Base-by-base conservation (phyloP, 1,140 invertebrate species). In the Gryllus bimaculatus region DNA sequence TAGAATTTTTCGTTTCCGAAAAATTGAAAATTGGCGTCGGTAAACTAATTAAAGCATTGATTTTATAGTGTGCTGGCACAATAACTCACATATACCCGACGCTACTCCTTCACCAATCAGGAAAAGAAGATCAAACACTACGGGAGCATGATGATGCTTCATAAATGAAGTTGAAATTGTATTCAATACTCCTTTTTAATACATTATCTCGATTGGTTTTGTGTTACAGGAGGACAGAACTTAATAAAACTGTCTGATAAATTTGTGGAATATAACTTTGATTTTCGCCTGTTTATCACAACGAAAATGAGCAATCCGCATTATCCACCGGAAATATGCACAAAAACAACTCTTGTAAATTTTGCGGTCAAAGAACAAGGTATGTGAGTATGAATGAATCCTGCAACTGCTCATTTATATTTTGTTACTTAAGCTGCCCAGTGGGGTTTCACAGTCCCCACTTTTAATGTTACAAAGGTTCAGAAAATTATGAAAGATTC, bases 331-430 rank as follows among this genome's bases (percentile, higher is more conserved):
- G 96, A 97, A 86, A 92, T 96, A 83, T 92, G 94, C 80, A 96
- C 95, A 3, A 95, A 96, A 88, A 95, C 95, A 20, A 96, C 95
- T 20, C 88, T 97, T 83, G 94, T 97, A 78, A 97, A 98, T 87
- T 98, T 98, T 84, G 93, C 95, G 66, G 94, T 98, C 77, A 97
- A 96, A 86, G 92, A 96, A 86, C 90, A 94, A 89, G 95, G 91
- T 90, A 78, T 54, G 26, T 39, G 26, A 39, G 26, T 39, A 39
- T 5, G 5, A 39, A 39, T 5, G 5, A 39, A n/a, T n/a, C n/a
- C n/a, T n/a, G n/a, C n/a, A n/a, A n/a, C n/a, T n/a, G n/a, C n/a
- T n/a, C n/a, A n/a, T n/a, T n/a, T n/a, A n/a, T n/a, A n/a, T n/a
- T n/a, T n/a, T n/a, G n/a, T n/a, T n/a, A n/a, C n/a, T n/a, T n/a